phyloP scores from a whole-genome alignment of 1,140 invertebrate genomes.

The Myzus persicae region DNA sequence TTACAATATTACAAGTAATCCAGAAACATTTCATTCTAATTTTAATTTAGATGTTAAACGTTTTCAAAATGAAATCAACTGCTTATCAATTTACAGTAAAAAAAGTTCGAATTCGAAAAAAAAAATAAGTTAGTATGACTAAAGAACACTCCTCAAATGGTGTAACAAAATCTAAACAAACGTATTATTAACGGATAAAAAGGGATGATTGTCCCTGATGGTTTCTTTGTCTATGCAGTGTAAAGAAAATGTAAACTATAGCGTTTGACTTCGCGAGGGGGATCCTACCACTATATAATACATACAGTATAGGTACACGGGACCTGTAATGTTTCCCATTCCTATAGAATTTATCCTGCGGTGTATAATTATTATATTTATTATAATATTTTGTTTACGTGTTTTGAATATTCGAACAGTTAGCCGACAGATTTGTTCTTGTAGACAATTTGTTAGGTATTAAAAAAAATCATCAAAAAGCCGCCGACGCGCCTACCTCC shows the following conservation, averaged over 20 bases:
- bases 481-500: not conserved
- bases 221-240: not conserved
- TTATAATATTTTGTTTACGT: slow-evolving; percentile 21
- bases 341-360: not conserved
- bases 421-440: not conserved
- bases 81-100: not conserved
- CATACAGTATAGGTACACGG: not conserved
- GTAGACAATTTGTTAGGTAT: not conserved
- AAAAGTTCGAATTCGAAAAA: not conserved
- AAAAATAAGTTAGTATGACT: not conserved
- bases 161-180: not conserved
- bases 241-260: not conserved
- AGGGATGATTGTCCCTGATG: not conserved
- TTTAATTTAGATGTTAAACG: not conserved
- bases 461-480: slow-evolving; percentile 4
- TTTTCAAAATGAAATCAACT: not conserved
- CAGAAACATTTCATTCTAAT: not conserved
- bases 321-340: not conserved
- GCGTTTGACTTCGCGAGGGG: not conserved
- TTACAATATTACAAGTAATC: not conserved
- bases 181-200: not conserved
- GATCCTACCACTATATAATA: not conserved
- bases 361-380: slow-evolving; percentile 15
- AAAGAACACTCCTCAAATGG: not conserved
- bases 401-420: not conserved